A percentile compares a stretch with the other conserved stretches of the same genome.
Conservation (phyloP, 2,888 invertebrate species). For the Xanthia icteritia region DNA sequence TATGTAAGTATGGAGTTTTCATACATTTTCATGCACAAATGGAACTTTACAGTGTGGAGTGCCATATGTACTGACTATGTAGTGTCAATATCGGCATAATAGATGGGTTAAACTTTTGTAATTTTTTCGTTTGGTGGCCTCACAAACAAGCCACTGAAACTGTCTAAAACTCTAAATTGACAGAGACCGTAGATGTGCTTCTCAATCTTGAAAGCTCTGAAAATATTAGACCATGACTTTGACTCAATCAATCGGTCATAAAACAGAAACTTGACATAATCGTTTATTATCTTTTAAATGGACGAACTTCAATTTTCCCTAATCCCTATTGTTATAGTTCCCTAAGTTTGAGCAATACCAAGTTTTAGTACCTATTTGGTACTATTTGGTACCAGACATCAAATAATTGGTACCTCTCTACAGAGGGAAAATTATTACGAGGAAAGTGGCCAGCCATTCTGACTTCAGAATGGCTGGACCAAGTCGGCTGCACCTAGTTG, state of each 20-base stretch:
- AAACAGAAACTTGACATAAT: slow-evolving; percentile 2
- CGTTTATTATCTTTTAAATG: background rate
- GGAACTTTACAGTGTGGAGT: slow-evolving; percentile 23
- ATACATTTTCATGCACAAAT: slow-evolving; percentile 37
- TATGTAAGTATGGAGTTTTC: slow-evolving; percentile 42
- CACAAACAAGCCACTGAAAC: background rate
- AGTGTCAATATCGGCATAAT: slow-evolving; percentile 17
- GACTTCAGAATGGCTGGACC: too few relatives aligned
- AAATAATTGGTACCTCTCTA: too few relatives aligned
- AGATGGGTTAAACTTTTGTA: background rate
- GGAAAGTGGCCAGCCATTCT: too few relatives aligned
- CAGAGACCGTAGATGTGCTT: background rate
- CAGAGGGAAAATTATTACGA: too few relatives aligned
- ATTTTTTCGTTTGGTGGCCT: background rate
- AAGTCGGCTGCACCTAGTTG: too few relatives aligned
- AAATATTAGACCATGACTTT: background rate
- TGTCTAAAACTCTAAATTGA: background rate
- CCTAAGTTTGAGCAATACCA: too few relatives aligned
- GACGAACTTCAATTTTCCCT: background rate
- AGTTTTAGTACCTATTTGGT: too few relatives aligned
- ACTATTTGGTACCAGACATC: too few relatives aligned
- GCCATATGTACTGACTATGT: slow-evolving; percentile 22
- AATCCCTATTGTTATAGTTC: too few relatives aligned
- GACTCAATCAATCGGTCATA: background rate
- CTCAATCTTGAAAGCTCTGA: background rate